These are phyloP conservation scores for Hipparchia semele DNA, from an alignment of 2,888 invertebrate species.

Conservation along the genomic window DNA sequence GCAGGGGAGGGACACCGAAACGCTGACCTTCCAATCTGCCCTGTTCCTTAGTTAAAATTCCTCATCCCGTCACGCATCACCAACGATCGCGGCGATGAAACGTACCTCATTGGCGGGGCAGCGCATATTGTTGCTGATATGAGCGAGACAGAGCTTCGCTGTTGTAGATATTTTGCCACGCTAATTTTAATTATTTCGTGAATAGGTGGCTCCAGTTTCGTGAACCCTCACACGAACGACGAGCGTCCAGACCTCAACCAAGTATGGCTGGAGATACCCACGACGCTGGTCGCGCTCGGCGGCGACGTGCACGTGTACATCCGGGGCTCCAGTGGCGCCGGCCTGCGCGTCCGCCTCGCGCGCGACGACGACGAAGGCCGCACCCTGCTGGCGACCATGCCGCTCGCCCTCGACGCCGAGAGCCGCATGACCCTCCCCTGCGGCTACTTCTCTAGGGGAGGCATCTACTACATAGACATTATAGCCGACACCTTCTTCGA, in stretches of 20 bases:
- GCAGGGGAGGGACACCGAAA: no score
- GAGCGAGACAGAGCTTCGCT: no score
- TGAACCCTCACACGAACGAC: constrained; percentile 68
- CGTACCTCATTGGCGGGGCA: no score
- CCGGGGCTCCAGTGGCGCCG: constrained; percentile 72
- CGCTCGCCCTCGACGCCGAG: constrained; percentile 77
- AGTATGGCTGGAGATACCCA: constrained; percentile 87
- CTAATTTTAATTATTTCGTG: constrained; percentile 7
- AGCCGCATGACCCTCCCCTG: constrained; percentile 85
- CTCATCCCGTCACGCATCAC: no score
- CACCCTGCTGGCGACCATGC: constrained; percentile 69
- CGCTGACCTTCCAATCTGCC: no score
- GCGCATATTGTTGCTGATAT: no score
- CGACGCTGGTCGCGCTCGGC: constrained; percentile 89
- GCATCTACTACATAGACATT: constrained; percentile 79
- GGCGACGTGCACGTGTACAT: constrained; percentile 90
- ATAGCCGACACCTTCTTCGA: constrained; percentile 65
- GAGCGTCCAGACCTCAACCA: constrained; percentile 67
- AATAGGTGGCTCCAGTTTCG: constrained; percentile 68
- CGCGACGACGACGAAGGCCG: constrained; percentile 77
- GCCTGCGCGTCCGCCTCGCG: constrained; percentile 71
- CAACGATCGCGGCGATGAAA: no score
- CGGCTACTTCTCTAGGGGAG: constrained; percentile 89
- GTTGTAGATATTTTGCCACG: no score
- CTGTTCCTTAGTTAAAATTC: no score